Evolutionary conservation across 2,113 vertebrate genomes (phyloP), one percentile per base, ranked within the genome.

Genomic region (Polyodon spathula): DNA sequence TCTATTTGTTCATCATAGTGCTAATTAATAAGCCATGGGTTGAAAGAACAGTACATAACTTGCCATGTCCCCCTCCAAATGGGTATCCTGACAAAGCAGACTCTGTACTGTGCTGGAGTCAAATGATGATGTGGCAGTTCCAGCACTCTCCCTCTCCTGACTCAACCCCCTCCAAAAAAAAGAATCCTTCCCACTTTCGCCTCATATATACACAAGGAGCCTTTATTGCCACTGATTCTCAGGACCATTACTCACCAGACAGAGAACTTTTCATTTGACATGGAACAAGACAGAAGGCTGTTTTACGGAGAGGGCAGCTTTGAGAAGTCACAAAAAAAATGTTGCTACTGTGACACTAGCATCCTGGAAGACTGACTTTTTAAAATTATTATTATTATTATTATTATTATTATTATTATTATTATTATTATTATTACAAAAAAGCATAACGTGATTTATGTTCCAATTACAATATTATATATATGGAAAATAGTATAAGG

Each of bases 31-130:
- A 53, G 48, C 8, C 6, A 10, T 8, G 43, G 39, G 52, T 48
- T 40, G 61, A 46, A 52, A 61, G 1, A 51, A 62, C 62, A 27
- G 40, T 4, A 38, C 53, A 54, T 50, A 61, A 41, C 40, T 42
- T 50, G 54, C 39, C 44, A 60, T 39, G 63, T 66, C 67, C 66
- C 54, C 65, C 54, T 67, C 62, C 64, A 64, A 68, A 60, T 60
- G 68, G 56, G 65, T 63, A 65, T 56, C 63, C 40, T 66, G 66
- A 85, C 83, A 85, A 81, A 77, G 73, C 76, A 69, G 61, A 71
- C 69, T 77, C 71, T 84, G 82, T 87, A 77, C 71, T 84, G 82
- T 87, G 68, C 67, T 66, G 76, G 63, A 67, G 63, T 63, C 70
- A 65, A 73, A 64, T 48, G 72, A 76, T 83, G 81, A 81, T 81